Evolutionary conservation across 1,140 invertebrate genomes (phyloP).

Genomic region (Lineus longissimus): DNA sequence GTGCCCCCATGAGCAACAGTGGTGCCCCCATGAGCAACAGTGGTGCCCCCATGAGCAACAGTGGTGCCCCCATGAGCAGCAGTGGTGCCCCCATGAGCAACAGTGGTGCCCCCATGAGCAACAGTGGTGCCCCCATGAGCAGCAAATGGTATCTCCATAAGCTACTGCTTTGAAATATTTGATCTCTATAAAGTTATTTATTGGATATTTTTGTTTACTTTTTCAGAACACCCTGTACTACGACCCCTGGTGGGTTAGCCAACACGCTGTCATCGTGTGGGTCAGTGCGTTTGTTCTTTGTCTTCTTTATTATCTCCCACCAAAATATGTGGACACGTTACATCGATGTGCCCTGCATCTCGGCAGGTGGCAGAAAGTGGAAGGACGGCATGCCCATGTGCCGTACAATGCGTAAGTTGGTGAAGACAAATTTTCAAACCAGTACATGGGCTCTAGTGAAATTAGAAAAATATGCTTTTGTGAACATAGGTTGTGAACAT

Average conservation of each 20-base stretch:
- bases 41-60: too few species aligned
- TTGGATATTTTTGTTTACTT: not conserved
- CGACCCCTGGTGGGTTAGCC: constrained; percentile 76
- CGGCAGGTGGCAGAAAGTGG: constrained; percentile 76
- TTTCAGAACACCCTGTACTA: constrained; percentile 76
- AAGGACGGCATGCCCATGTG: constrained; percentile 62
- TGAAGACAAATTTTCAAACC: constrained; percentile 1
- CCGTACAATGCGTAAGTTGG: constrained; percentile 60
- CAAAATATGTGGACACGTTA: constrained; percentile 79
- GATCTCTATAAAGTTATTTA: too few species aligned
- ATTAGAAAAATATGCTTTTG: not conserved
- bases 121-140: too few species aligned
- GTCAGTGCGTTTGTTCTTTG: constrained; percentile 78
- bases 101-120: too few species aligned
- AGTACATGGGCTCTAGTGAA: not conserved
- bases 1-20: too few species aligned
- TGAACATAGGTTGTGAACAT: not conserved
- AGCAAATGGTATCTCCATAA: too few species aligned
- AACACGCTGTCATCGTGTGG: constrained; percentile 79
- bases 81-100: too few species aligned
- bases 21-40: too few species aligned
- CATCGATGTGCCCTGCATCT: constrained; percentile 85
- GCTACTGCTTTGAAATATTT: too few species aligned
- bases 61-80: too few species aligned
- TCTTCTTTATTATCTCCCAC: constrained; percentile 71